Conservation (phyloP, 1,140 invertebrate genomes). For the Cydia pomonella region DNA sequence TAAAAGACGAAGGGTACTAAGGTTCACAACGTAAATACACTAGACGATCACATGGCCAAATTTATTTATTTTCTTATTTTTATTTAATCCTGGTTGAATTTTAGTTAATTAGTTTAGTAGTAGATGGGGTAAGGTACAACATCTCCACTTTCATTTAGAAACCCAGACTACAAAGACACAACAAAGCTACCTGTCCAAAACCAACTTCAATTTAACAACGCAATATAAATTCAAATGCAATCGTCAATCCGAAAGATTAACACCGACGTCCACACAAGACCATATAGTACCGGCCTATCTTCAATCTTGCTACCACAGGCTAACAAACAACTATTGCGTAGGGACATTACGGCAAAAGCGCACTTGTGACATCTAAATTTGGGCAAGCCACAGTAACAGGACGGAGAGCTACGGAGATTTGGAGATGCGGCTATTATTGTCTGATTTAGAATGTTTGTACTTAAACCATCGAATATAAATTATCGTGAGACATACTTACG, state of each 20-base stretch:
- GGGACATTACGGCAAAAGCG: slow-evolving; percentile 26
- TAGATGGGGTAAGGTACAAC: too few species aligned
- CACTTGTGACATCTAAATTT: slow-evolving; percentile 30
- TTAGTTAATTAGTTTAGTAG: too few species aligned
- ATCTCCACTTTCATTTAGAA: neutral
- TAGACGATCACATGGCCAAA: too few species aligned
- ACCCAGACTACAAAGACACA: neutral
- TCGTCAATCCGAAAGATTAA: slow-evolving; percentile 33
- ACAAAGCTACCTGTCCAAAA: neutral
- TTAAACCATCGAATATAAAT: too few species aligned
- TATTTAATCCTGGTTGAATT: too few species aligned
- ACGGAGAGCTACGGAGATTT: neutral
- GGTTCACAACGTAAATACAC: too few species aligned
- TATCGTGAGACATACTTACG: too few species aligned
- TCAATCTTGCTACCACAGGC: slow-evolving; percentile 27
- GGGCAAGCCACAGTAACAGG: slow-evolving; percentile 15
- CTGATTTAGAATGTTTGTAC: too few species aligned
- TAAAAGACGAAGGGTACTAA: too few species aligned
- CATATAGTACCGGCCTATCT: slow-evolving; percentile 26
- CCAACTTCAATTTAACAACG: slow-evolving; percentile 30
- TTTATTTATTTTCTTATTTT: too few species aligned
- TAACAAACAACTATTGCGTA: slow-evolving; percentile 30
- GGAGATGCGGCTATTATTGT: neutral
- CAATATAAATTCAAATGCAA: slow-evolving; percentile 32
- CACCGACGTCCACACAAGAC: slow-evolving; percentile 2